Percentiles rank a stretch among this genome's conserved stretches.
Evolutionary conservation across 2,888 invertebrate genomes (phyloP).

Genomic region (Hirtodrosophila confusa): DNA sequence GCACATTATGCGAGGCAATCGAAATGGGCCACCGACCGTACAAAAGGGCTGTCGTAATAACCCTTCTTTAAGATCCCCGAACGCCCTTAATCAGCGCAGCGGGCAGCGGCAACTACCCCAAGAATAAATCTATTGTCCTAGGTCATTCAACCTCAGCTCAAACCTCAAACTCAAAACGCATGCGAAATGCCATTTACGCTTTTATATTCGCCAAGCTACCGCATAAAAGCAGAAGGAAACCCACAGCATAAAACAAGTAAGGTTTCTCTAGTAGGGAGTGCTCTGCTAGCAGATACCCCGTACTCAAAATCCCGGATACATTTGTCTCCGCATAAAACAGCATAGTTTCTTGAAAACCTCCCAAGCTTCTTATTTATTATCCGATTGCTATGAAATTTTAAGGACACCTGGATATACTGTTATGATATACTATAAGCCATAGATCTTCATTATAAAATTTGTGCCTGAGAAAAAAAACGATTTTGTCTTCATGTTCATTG

Average conservation of each 20-base stretch:
- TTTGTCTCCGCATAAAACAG: too few relatives aligned
- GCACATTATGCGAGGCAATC: constrained; percentile 48
- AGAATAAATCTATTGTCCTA: constrained; percentile 75
- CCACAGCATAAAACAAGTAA: constrained; percentile 22
- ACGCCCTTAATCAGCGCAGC: constrained; percentile 77
- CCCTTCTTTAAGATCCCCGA: constrained; percentile 69
- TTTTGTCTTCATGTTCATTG: too few relatives aligned
- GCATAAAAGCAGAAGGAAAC: constrained; percentile 59
- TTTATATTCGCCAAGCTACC: constrained; percentile 68
- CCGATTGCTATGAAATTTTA: too few relatives aligned
- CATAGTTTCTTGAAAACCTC: too few relatives aligned
- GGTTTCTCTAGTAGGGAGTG: not conserved
- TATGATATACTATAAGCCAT: too few relatives aligned
- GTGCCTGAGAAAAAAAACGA: too few relatives aligned
- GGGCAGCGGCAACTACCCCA: constrained; percentile 76
- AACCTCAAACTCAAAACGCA: constrained; percentile 51
- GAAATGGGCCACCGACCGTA: constrained; percentile 50
- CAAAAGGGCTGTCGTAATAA: constrained; percentile 51
- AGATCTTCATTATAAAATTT: too few relatives aligned
- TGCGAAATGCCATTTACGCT: constrained; percentile 70
- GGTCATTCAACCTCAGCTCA: constrained; percentile 72
- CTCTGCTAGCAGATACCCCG: constrained; percentile 10
- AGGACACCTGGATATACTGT: too few relatives aligned
- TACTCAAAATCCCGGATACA: too few relatives aligned
- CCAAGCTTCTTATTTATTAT: too few relatives aligned